A percentile compares a stretch with the other conserved stretches of the same genome.
Conservation (phyloP, 2,113 vertebrate genomes). For the Puffinus mauretanicus region DNA sequence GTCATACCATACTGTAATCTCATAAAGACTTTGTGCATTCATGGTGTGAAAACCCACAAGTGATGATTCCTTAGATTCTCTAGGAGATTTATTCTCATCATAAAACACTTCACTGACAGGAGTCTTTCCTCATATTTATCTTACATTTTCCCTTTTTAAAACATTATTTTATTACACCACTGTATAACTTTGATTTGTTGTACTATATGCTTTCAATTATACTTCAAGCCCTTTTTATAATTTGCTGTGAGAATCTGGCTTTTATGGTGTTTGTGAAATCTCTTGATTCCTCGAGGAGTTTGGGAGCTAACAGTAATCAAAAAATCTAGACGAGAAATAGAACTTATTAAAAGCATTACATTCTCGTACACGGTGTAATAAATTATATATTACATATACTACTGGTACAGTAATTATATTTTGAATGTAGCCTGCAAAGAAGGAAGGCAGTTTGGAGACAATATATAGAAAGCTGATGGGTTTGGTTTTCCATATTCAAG, state of each 20-base stretch:
- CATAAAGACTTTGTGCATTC: background rate
- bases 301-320: background rate
- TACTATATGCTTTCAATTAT: background rate
- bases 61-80: background rate
- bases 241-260: background rate
- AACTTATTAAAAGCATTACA: background rate
- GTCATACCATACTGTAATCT: background rate
- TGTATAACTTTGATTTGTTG: background rate
- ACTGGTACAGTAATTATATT: background rate
- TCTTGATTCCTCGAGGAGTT: background rate
- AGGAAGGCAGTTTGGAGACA: background rate
- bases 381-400: background rate
- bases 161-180: background rate
- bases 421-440: background rate
- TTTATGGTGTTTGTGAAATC: background rate
- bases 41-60: accelerated
- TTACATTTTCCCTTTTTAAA: background rate
- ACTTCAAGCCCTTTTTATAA: background rate
- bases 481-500: background rate
- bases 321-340: background rate
- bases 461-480: background rate
- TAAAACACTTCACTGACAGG: background rate
- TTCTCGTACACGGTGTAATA: background rate
- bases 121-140: background rate
- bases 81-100: background rate